Evolutionary conservation across 2,888 invertebrate genomes (phyloP).

Genomic region (Cetonia aurata): DNA sequence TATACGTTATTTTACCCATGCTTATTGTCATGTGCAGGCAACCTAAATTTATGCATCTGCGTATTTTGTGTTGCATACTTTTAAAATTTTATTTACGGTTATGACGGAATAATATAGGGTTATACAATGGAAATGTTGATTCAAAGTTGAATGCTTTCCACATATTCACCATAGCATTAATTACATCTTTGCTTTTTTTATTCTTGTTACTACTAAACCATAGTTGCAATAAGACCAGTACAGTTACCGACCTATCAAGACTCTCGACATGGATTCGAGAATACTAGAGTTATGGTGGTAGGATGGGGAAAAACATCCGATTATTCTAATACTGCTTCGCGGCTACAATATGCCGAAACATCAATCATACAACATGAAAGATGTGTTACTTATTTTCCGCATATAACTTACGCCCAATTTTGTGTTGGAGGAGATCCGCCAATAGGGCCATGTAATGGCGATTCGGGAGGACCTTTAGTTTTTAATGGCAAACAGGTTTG

Average conservation of each 20-base stretch:
- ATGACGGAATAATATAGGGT: too few species aligned
- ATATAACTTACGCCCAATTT: constrained; percentile 29
- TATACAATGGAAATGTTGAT: too few species aligned
- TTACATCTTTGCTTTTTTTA: background rate
- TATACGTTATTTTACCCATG: too few species aligned
- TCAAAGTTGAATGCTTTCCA: background rate
- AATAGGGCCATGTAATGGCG: constrained; percentile 42
- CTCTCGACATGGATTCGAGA: constrained; percentile 29
- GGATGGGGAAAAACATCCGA: constrained; percentile 45
- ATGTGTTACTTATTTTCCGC: constrained; percentile 25
- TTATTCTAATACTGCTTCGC: constrained; percentile 32
- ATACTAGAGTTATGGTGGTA: constrained; percentile 33
- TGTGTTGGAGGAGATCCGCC: constrained; percentile 27
- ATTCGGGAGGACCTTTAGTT: constrained; percentile 40
- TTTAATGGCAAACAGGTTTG: constrained; percentile 36
- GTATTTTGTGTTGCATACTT: too few species aligned
- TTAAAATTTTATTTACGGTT: too few species aligned
- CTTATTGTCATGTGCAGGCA: too few species aligned
- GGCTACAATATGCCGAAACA: constrained; percentile 36
- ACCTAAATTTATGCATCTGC: too few species aligned
- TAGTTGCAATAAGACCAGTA: constrained; percentile 38
- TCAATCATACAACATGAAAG: constrained; percentile 26
- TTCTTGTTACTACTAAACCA: background rate
- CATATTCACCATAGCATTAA: constrained; percentile 4
- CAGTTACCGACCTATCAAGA: constrained; percentile 34